Base-by-base conservation (phyloP, 2,797 vertebrate species). In the Lithobates pipiens region DNA sequence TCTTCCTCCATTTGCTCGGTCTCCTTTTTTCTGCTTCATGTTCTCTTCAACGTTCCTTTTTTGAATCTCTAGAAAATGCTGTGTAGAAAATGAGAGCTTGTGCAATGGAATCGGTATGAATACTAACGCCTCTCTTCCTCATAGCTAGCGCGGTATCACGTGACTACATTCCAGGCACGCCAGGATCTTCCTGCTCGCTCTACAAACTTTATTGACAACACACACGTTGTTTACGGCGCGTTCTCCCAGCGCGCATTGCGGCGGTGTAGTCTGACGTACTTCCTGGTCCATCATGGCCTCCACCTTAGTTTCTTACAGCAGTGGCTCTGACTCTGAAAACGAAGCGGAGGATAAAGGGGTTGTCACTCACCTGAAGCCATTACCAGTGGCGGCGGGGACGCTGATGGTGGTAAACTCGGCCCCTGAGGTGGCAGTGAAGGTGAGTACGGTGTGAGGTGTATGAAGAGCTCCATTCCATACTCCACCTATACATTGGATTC, bases 381-480 rank as follows among this genome's bases (percentile, higher is more conserved):
- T 95, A 88, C 86, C 95, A 90, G 25, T 85, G 89, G 42, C 3
- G 83, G 81, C 89, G 34, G 92, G 5, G 2, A 92, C 93, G 68
- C 82, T 95, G 73, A 23, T 94, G 67, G 80, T 94, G 3, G 89
- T 96, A 10, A 97, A 99, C 89, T 95, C 96, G 16, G 98, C 98
- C 69, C 98, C 98, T 0, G 97, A 98, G 91, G 98, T 99, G 57
- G 97, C 97, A 2, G 97, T 99, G 78, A 99, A 99, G 96, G 98
- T 99, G 94, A 92, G 92, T 79, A 44, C 5, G 0, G 9, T n/a
- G n/a, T 25, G 61, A 23, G 3, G 50, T 11, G 44, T 46, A 46
- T 15, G 44, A 46, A 46, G 2, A 11, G 16, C 50, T 54, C 50
- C 3, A 3, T 5, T 54, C 50, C 16, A 16, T 54, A 3, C 46